Evolutionary conservation across 2,113 vertebrate species (phyloP).

Genomic region (Aphyosemion australe): DNA sequence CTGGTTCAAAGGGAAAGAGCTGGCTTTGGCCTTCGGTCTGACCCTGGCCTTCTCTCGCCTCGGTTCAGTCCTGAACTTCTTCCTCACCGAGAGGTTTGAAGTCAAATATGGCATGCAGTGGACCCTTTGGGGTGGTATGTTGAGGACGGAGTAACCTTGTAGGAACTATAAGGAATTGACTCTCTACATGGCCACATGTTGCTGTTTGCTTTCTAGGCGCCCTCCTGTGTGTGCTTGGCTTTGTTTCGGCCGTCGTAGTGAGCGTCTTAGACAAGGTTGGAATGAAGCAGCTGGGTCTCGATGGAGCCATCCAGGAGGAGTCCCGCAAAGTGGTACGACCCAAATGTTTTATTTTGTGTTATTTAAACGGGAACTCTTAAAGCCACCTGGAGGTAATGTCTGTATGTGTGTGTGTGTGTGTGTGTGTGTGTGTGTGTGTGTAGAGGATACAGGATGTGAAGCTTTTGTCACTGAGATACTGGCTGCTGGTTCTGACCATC

Average conservation of each 20-base stretch:
- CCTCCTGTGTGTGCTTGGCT: constrained; percentile 80
- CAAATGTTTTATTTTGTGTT: neutral
- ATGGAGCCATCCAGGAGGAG: constrained; percentile 79
- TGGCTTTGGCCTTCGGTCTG: constrained; percentile 83
- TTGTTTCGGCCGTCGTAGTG: constrained; percentile 77
- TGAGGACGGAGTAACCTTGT: rapidly evolving
- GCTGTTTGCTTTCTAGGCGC: constrained; percentile 67
- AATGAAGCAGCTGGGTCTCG: constrained; percentile 81
- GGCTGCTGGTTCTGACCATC: constrained; percentile 85
- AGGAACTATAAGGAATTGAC: neutral
- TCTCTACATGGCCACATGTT: rapidly evolving
- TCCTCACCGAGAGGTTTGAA: constrained; percentile 83
- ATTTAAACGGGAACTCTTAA: neutral
- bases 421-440: constrained; percentile 29
- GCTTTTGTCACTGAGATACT: constrained; percentile 76
- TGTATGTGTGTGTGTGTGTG: rapidly evolving
- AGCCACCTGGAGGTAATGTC: neutral
- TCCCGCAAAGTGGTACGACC: constrained; percentile 82
- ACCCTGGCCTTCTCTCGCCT: constrained; percentile 82
- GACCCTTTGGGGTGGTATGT: constrained; percentile 84
- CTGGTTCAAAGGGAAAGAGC: constrained; percentile 86
- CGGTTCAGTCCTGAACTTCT: constrained; percentile 87
- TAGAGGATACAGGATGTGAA: constrained; percentile 81
- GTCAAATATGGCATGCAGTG: constrained; percentile 82
- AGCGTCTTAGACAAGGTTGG: constrained; percentile 81